These are phyloP conservation scores for Ailurus styani DNA, from an alignment of 2,113 vertebrate genomes.

Conservation along the genomic window DNA sequence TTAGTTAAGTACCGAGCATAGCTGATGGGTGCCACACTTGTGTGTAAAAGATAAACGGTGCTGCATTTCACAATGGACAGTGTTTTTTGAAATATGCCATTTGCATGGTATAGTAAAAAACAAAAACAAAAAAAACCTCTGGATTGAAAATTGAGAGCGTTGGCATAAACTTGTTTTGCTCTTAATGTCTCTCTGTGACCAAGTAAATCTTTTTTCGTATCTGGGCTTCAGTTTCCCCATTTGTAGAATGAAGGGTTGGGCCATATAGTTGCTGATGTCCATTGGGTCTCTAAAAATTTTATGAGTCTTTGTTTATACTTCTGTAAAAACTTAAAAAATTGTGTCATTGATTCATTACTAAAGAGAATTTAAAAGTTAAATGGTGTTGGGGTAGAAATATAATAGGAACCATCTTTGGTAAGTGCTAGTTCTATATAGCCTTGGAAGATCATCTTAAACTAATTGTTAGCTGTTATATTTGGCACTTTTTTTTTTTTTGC, in stretches of 20 bases:
- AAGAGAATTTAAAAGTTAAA: conserved; percentile 41
- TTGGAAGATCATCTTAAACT: neutral
- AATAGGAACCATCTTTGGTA: neutral
- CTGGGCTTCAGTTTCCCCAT: neutral
- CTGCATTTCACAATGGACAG: neutral
- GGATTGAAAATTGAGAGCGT: conserved; percentile 27
- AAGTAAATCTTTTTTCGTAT: conserved; percentile 25
- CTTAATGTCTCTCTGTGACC: neutral
- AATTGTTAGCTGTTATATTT: conserved; percentile 35
- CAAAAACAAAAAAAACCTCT: neutral
- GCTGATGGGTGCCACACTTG: neutral
- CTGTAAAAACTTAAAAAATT: neutral
- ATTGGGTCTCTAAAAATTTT: conserved; percentile 37
- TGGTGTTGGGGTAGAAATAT: neutral
- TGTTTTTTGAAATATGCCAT: neutral
- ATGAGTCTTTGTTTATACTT: neutral
- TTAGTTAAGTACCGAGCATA: neutral
- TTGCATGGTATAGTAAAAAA: neutral
- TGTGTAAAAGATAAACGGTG: neutral
- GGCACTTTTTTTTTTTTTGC: conserved; percentile 16
- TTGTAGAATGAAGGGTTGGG: conserved; percentile 38
- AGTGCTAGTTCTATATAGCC: neutral
- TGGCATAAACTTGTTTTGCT: conserved; percentile 24
- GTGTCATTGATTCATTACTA: conserved; percentile 29
- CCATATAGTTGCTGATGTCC: neutral